Evolutionary conservation across 30 jellyfish, hydroid and myxozoan species (phyloP), one percentile per base, ranked within the genome.

Genomic region (Pelagia noctiluca): DNA sequence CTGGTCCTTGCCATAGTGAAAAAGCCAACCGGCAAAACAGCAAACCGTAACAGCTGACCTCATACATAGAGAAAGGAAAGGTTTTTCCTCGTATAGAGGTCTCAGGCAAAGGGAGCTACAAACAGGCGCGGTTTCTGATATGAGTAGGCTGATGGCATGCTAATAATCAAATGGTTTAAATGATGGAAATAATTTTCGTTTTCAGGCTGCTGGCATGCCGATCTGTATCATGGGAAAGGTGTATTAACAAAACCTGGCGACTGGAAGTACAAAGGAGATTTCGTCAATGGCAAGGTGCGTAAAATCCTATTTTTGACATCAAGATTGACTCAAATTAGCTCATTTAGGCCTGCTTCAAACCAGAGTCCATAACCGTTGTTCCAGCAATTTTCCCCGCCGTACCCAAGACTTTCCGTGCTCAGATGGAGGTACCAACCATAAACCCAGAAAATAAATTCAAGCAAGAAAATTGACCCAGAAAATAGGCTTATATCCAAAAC

Each of bases 241-340:
- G 60, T 67, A 22, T 75, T 80, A 1, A 79, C 85, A 26, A 73
- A 73, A 35, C 82, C 97, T 2, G 70, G 68, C 34, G 97, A 82
- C 21, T 75, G 95, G 93, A 63, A 76, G 29, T 92, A 89, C 75
- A 88, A 82, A 29, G 98, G 98, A 4, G 34, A 66, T 50, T 92
- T 97, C 97, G 48, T 61, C 36, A 87, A 76, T 19, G 97, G 97
- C 50, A 92, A 92, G 93, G 98, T 92, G 61, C 3, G 82, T 12
- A 18, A 12, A 47, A 3, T 35, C 21, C 78, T 46, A 4, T 32
- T 12, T 16, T 5, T 42, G 12, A 42, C 8, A 5, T 5, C 16
- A 42, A 42, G 12, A 42, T 5, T 8, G 16, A 16, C 57, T 42
- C 57, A 42, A 16, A 42, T 8, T 16, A 5, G 16, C 8, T 5